Conservation (phyloP, 30 jellyfish, hydroid and myxozoan genomes). For the Pseudorhiza aurosa region DNA sequence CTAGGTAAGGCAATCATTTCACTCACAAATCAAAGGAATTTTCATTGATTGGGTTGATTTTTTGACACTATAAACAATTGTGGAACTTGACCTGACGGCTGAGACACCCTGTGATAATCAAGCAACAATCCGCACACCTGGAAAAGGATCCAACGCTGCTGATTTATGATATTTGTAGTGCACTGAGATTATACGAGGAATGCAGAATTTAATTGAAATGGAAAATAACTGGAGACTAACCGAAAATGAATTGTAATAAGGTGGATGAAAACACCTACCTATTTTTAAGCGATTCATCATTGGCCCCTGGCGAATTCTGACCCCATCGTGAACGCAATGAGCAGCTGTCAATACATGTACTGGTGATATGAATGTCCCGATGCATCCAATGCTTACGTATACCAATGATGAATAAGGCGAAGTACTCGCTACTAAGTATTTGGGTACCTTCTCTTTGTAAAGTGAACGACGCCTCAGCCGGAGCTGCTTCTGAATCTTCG, state of each 20-base stretch:
- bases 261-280: too few species aligned
- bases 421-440: background rate
- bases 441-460: slow-evolving; percentile 54
- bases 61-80: too few species aligned
- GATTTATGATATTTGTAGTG: too few species aligned
- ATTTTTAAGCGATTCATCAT: slow-evolving; percentile 29
- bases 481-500: background rate
- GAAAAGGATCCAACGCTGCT: too few species aligned
- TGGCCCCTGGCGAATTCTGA: slow-evolving; percentile 7
- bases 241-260: background rate
- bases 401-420: slow-evolving; percentile 71
- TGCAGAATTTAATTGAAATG: too few species aligned
- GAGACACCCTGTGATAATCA: too few species aligned
- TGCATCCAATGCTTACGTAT: slow-evolving; percentile 55
- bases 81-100: too few species aligned
- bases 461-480: slow-evolving; percentile 60
- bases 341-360: slow-evolving; percentile 74
- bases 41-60: too few species aligned
- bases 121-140: too few species aligned
- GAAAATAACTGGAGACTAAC: background rate
- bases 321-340: slow-evolving; percentile 76
- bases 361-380: slow-evolving; percentile 67
- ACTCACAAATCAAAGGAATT: too few species aligned
- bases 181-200: too few species aligned
- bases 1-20: too few species aligned